Conservation (phyloP, 2,888 invertebrate genomes). For the Agonopterix alstromeriana region DNA sequence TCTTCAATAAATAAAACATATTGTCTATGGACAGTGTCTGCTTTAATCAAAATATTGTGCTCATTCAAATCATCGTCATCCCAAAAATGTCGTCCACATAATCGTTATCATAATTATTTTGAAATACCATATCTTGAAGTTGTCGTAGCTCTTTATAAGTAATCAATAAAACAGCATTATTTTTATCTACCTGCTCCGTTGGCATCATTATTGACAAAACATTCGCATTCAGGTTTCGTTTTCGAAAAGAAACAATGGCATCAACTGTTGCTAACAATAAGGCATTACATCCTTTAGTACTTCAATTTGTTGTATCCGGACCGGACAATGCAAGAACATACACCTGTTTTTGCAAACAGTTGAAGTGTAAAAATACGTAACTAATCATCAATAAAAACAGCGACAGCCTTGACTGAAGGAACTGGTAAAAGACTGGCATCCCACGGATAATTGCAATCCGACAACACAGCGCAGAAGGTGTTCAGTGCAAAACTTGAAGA, state of each 20-base stretch:
- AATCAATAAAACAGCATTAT: background rate
- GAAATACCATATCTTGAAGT: no score
- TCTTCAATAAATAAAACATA: constrained; percentile 1
- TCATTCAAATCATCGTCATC: no score
- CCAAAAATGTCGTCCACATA: no score
- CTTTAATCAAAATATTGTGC: no score
- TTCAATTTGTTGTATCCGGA: constrained; percentile 8
- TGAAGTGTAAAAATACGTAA: constrained; percentile 12
- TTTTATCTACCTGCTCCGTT: constrained; percentile 1
- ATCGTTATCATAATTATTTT: no score
- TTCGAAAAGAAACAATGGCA: constrained; percentile 11
- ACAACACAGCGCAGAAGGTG: constrained; percentile 17
- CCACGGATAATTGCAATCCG: constrained; percentile 24
- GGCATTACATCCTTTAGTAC: constrained; percentile 14
- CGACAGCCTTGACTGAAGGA: constrained; percentile 22
- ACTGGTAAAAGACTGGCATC: constrained; percentile 21
- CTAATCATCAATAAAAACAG: constrained; percentile 8
- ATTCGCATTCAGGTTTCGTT: constrained; percentile 7
- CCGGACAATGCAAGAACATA: constrained; percentile 9
- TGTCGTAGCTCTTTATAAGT: background rate
- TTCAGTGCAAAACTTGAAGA: constrained; percentile 14
- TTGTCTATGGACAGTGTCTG: no score
- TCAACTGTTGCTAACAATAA: constrained; percentile 10
- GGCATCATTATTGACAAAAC: constrained; percentile 13
- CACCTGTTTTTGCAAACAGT: constrained; percentile 22